Evolutionary conservation across 1,140 invertebrate species (phyloP).

Genomic region (Copidosoma floridanum): DNA sequence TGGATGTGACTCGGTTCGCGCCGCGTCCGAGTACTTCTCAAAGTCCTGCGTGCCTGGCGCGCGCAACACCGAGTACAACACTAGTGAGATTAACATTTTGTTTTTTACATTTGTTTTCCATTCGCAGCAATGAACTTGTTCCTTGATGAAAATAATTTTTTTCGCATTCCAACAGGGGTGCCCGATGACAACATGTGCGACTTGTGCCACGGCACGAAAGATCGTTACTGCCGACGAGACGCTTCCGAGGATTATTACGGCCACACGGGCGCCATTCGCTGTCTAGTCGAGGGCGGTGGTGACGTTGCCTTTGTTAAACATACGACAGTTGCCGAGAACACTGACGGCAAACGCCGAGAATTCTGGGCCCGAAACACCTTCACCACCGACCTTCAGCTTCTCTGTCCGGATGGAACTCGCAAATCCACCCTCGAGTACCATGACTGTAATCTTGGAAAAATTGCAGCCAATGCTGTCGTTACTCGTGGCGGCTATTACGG

Average conservation of each 20-base stretch:
- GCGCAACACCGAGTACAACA: conserved; percentile 80
- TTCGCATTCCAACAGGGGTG: conserved; percentile 60
- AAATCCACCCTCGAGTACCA: conserved; percentile 76
- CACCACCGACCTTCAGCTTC: conserved; percentile 86
- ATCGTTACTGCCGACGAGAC: conserved; percentile 77
- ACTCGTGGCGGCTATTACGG: conserved; percentile 69
- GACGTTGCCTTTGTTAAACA: conserved; percentile 94
- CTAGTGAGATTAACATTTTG: conserved; percentile 41
- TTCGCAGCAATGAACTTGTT: background rate
- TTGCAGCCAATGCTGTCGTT: conserved; percentile 89
- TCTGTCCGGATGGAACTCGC: conserved; percentile 89
- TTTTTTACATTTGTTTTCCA: background rate
- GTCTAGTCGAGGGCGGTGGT: conserved; percentile 88
- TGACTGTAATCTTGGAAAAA: conserved; percentile 86
- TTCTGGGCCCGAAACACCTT: conserved; percentile 93
- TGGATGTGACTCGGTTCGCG: conserved; percentile 84
- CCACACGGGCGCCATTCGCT: conserved; percentile 58
- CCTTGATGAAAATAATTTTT: too few relatives aligned
- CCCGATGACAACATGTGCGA: conserved; percentile 92
- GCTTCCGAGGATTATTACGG: conserved; percentile 88
- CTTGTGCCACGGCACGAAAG: conserved; percentile 86
- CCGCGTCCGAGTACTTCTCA: conserved; percentile 89
- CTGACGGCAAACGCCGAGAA: conserved; percentile 83
- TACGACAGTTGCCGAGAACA: conserved; percentile 87
- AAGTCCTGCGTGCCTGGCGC: conserved; percentile 90